Evolutionary conservation across 2,888 invertebrate genomes (phyloP).

Genomic region (Chromoteleia sp.): DNA sequence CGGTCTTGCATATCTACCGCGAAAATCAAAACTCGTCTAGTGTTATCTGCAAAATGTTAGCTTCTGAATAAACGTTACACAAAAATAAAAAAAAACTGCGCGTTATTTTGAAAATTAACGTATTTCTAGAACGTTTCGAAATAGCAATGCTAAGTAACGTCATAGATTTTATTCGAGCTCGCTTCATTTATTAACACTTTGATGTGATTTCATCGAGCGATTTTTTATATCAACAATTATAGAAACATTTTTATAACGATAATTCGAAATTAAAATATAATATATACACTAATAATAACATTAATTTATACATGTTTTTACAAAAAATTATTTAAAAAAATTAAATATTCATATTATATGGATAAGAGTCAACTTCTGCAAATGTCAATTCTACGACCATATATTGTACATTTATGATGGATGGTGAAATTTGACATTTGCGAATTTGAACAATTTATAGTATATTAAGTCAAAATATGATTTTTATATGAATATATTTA

Average conservation of each 20-base stretch:
- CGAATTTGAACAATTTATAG: too few species aligned
- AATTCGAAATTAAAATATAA: too few species aligned
- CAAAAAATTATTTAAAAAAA: too few species aligned
- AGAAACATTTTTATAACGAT: not conserved
- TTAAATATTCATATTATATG: too few species aligned
- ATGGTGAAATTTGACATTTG: too few species aligned
- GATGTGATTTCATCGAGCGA: not conserved
- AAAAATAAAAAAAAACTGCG: conserved; percentile 31
- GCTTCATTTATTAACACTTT: conserved; percentile 2
- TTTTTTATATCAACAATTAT: not conserved
- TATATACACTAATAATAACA: too few species aligned
- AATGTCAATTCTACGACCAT: too few species aligned
- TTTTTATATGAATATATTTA: too few species aligned
- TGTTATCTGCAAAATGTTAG: conserved; percentile 54
- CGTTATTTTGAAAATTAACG: conserved; percentile 46
- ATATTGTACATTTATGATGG: too few species aligned
- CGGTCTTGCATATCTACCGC: conserved; percentile 67
- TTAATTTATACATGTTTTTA: too few species aligned
- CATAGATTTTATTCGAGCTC: not conserved
- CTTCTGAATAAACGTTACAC: conserved; percentile 45
- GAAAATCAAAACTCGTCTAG: conserved; percentile 62
- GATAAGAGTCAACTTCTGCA: too few species aligned
- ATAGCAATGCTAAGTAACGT: conserved; percentile 5
- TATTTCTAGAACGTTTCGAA: conserved; percentile 23
- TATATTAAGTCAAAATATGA: too few species aligned